Percentiles rank a stretch among this genome's conserved stretches.
phyloP scores from a whole-genome alignment of 1,140 invertebrate species.

The Pachypsylla venusta region DNA sequence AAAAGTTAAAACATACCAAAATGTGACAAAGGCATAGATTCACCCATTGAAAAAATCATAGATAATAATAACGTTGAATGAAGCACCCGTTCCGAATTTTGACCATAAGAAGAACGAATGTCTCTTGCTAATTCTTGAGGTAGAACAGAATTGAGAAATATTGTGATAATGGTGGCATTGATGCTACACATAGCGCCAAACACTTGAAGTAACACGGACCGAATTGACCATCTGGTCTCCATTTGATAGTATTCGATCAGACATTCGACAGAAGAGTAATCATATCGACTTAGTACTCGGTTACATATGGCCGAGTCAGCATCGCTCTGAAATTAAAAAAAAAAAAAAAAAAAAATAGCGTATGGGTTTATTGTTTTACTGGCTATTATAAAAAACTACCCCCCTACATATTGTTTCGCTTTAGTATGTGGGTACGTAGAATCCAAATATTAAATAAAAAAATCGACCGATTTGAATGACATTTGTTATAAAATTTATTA shows the following conservation, averaged over 20 bases:
- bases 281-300: conserved; percentile 56
- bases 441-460: conserved; percentile 10
- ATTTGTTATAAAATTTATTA: conserved; percentile 9
- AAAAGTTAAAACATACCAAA: conserved; percentile 55
- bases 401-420: too few relatives aligned
- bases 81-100: conserved; percentile 49
- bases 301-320: conserved; percentile 65
- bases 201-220: conserved; percentile 60
- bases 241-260: conserved; percentile 83
- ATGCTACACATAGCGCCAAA: conserved; percentile 75
- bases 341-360: not conserved
- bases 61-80: conserved; percentile 63
- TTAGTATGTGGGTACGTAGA: too few relatives aligned
- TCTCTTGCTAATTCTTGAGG: conserved; percentile 70
- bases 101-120: conserved; percentile 22
- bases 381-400: too few relatives aligned
- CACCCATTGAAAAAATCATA: conserved; percentile 74
- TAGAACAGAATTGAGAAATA: conserved; percentile 69
- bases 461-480: conserved; percentile 14
- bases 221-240: conserved; percentile 71
- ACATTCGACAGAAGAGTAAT: conserved; percentile 56
- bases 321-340: conserved; percentile 47
- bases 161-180: conserved; percentile 57
- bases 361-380: not conserved
- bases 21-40: conserved; percentile 68